A percentile compares a stretch with the other conserved stretches of the same genome.
Evolutionary conservation across 2,113 vertebrate genomes (phyloP).

Genomic region (Colossoma macropomum): DNA sequence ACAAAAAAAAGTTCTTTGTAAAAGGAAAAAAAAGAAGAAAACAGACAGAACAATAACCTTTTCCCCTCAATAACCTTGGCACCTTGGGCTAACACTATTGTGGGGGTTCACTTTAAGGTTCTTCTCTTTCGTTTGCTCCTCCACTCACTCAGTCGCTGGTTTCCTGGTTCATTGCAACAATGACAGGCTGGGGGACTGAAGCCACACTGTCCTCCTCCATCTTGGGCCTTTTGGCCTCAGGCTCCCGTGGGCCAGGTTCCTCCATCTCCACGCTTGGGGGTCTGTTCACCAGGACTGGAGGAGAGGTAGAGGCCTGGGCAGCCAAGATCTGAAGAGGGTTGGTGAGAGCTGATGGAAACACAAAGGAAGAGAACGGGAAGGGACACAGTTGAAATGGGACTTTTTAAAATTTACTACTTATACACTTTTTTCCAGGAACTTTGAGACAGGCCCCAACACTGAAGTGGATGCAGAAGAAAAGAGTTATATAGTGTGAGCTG

Average conservation of each 20-base stretch:
- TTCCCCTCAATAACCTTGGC: slow-evolving; percentile 54
- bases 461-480: too few species aligned
- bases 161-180: slow-evolving; percentile 78
- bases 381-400: too few species aligned
- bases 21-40: slow-evolving; percentile 27
- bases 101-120: slow-evolving; percentile 44
- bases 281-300: slow-evolving; percentile 87
- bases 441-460: too few species aligned
- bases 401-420: too few species aligned
- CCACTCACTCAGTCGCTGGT: slow-evolving; percentile 58
- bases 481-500: too few species aligned
- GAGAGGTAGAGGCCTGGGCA: slow-evolving; percentile 92
- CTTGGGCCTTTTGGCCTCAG: slow-evolving; percentile 86
- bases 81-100: slow-evolving; percentile 51
- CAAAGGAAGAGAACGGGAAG: not conserved
- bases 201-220: slow-evolving; percentile 80
- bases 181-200: slow-evolving; percentile 80
- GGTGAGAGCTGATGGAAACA: slow-evolving; percentile 79
- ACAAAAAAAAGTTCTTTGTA: slow-evolving; percentile 34
- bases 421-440: too few species aligned
- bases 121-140: slow-evolving; percentile 21
- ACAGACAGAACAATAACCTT: not conserved
- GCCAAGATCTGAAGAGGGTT: slow-evolving; percentile 95
- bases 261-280: slow-evolving; percentile 76
- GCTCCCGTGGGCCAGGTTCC: slow-evolving; percentile 74